Conservation (phyloP, 35 echinoderm and acorn worm genomes). For the Heliocidaris tuberculata region DNA sequence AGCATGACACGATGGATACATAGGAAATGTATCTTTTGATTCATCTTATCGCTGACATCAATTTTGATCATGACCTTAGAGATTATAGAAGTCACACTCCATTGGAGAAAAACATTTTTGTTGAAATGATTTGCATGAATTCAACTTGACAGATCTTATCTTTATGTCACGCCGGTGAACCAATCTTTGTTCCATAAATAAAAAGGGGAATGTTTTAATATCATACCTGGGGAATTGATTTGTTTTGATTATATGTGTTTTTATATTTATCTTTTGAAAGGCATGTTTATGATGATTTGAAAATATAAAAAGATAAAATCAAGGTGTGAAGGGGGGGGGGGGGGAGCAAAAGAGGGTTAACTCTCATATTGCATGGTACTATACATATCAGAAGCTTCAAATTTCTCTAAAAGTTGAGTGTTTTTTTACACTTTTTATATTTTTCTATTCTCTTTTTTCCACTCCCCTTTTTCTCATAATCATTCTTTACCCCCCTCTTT, state of each 20-base stretch:
- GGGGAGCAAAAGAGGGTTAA: neutral
- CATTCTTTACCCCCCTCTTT: neutral
- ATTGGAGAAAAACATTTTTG: neutral
- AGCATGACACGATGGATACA: neutral
- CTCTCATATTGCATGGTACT: no score
- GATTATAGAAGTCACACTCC: neutral
- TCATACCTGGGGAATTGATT: neutral
- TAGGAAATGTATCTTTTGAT: neutral
- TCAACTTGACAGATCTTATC: neutral
- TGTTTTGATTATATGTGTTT: neutral
- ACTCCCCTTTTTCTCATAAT: neutral
- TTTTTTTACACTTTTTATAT: no score
- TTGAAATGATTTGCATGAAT: conserved; percentile 5
- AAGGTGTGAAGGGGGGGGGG: neutral
- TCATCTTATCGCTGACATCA: neutral
- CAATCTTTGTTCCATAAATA: neutral
- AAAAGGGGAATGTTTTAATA: neutral
- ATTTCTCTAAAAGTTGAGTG: no score
- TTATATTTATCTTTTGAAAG: neutral
- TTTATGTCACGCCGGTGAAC: neutral
- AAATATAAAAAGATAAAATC: neutral
- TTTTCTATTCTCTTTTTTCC: neutral
- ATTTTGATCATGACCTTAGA: neutral
- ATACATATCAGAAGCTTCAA: no score
- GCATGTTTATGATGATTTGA: neutral